phyloP scores from a whole-genome alignment of 1,140 invertebrate species.

The Micrasema longulum region DNA sequence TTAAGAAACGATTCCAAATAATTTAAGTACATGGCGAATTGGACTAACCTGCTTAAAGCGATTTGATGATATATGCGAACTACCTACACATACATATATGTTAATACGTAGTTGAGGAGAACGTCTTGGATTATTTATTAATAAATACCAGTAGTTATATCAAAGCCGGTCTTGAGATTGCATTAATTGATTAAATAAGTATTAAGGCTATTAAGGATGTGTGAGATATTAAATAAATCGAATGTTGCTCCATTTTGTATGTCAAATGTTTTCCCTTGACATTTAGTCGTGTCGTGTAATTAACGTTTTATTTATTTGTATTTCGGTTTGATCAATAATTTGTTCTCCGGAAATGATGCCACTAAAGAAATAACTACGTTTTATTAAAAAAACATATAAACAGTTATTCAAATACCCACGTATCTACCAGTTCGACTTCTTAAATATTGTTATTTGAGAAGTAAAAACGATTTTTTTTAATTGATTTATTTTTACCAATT shows the following conservation, averaged over 20 bases:
- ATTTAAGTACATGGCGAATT: constrained; percentile 7
- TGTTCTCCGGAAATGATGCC: neutral
- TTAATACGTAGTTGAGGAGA: neutral
- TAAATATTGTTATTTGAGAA: no score
- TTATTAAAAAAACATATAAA: no score
- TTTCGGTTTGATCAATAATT: neutral
- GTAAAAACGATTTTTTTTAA: no score
- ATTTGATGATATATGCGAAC: neutral
- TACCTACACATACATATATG: no score
- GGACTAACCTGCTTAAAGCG: neutral
- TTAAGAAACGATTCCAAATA: neutral
- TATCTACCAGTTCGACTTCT: no score
- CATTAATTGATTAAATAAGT: constrained; percentile 13
- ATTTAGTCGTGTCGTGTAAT: constrained; percentile 16
- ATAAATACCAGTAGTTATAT: no score
- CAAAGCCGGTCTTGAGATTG: constrained; percentile 19
- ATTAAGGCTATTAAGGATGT: neutral
- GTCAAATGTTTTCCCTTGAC: constrained; percentile 21
- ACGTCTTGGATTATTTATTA: no score
- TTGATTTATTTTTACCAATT: no score
- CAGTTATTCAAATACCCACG: no score
- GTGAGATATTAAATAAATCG: constrained; percentile 2
- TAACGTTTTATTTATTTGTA: neutral
- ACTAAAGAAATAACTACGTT: no score
- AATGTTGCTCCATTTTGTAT: constrained; percentile 16